Conservation (phyloP, 2,888 invertebrate genomes). For the Nephrotoma guestfalica region DNA sequence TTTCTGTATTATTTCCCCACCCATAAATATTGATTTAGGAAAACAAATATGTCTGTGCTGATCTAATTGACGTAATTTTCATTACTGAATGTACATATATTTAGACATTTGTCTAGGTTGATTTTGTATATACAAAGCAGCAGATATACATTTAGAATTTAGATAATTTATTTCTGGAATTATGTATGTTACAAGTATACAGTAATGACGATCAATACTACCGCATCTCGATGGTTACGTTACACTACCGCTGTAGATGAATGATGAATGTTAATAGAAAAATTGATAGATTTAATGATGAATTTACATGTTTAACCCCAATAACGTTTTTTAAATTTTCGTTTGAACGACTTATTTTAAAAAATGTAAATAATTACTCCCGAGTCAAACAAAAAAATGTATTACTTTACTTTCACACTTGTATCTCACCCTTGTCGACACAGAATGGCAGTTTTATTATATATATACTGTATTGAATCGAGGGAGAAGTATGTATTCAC, state of each 20-base stretch:
- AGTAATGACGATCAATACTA: neutral
- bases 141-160: neutral
- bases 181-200: neutral
- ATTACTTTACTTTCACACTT: neutral
- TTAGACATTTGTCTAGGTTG: neutral
- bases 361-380: neutral
- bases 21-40: neutral
- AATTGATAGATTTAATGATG: neutral
- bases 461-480: neutral
- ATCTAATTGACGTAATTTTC: neutral
- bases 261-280: neutral
- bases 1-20: neutral
- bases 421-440: neutral
- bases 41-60: neutral
- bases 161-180: neutral
- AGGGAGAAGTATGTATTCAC: neutral
- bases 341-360: neutral
- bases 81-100: neutral
- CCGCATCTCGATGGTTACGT: neutral
- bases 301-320: neutral
- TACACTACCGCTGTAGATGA: neutral
- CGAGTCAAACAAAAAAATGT: neutral
- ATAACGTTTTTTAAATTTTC: neutral
- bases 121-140: neutral
- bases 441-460: neutral